Percentiles rank a stretch among this genome's conserved stretches.
Conservation (phyloP, 2,797 vertebrate genomes). For the Sebastes itinus region DNA sequence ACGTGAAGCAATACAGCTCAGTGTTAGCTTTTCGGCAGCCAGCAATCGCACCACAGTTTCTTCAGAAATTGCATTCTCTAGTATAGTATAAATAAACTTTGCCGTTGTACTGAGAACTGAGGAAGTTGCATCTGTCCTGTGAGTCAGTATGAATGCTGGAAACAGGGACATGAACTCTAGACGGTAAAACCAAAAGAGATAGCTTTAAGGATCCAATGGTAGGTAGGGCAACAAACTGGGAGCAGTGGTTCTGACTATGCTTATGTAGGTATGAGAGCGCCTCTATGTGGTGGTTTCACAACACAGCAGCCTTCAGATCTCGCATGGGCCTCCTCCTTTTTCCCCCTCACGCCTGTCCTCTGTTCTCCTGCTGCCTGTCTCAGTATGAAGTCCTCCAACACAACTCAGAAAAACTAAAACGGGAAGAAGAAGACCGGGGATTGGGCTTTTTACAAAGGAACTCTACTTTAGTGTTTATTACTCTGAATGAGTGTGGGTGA, state of each 20-base stretch:
- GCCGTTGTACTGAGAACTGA: neutral
- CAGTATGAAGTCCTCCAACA: conserved; percentile 60
- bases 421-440: conserved; percentile 19
- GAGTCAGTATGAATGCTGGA: neutral
- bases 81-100: neutral
- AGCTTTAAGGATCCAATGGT: neutral
- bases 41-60: neutral
- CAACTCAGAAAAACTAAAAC: conserved; percentile 56
- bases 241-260: conserved; percentile 18
- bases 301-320: conserved; percentile 52
- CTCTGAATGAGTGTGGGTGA: conserved; percentile 58
- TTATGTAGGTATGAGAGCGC: conserved; percentile 25
- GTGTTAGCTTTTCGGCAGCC: neutral
- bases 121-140: neutral
- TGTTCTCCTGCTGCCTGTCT: conserved; percentile 48
- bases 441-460: conserved; percentile 67
- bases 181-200: neutral
- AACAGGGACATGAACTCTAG: neutral
- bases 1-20: neutral
- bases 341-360: neutral
- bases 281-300: conserved; percentile 53
- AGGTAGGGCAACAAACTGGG: neutral
- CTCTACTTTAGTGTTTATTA: conserved; percentile 72
- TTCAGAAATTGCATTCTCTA: neutral
- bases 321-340: conserved; percentile 63